These are phyloP conservation scores for Busseola fusca DNA, from an alignment of 2,888 invertebrate species.

Conservation along the genomic window DNA sequence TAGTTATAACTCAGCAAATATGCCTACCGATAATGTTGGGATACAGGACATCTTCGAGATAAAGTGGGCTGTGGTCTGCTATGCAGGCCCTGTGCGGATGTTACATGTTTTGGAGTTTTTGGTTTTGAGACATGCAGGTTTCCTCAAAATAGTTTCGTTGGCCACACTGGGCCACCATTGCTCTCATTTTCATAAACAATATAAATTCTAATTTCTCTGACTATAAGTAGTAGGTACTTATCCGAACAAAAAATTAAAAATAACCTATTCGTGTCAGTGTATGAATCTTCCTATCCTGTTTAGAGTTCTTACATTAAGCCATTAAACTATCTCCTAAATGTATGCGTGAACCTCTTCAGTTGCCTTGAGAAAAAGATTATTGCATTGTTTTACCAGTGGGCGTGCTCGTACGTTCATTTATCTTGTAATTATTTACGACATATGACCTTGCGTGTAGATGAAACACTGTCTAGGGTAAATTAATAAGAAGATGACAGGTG, in stretches of 20 bases:
- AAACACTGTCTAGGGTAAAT: constrained; percentile 21
- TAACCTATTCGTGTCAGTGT: too few species aligned
- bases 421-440: constrained; percentile 33
- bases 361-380: constrained; percentile 16
- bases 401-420: constrained; percentile 21
- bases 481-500: constrained; percentile 30
- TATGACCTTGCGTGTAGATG: constrained; percentile 47
- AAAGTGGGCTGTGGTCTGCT: not conserved
- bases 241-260: not conserved
- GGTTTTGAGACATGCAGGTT: not conserved
- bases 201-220: not conserved
- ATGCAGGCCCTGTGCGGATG: not conserved
- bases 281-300: not conserved
- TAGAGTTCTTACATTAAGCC: not conserved
- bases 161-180: not conserved
- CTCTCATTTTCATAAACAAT: not conserved
- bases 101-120: not conserved
- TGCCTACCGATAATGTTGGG: not conserved
- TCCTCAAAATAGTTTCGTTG: not conserved
- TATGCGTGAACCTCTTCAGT: not conserved
- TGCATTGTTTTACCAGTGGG: constrained; percentile 29
- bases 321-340: not conserved
- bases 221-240: not conserved
- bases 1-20: not conserved
- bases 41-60: not conserved